These are phyloP conservation scores for Pygoscelis adeliae DNA, from an alignment of 2,113 vertebrate species.

Conservation along the genomic window DNA sequence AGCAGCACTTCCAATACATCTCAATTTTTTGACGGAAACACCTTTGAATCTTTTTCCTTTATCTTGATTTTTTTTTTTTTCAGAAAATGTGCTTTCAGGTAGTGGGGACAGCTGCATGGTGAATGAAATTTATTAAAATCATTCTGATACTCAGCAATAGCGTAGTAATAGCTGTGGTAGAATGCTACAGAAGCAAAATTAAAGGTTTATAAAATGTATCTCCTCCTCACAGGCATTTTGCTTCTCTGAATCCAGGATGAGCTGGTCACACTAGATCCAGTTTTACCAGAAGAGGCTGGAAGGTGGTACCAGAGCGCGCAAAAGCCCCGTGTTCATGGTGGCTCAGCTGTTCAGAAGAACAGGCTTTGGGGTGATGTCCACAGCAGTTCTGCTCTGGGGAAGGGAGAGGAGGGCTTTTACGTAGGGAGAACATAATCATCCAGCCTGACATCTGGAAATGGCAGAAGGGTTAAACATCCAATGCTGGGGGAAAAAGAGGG, in stretches of 20 bases:
- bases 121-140: not conserved
- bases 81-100: not conserved
- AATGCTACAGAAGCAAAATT: not conserved
- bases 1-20: not conserved
- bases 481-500: not conserved
- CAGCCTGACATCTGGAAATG: not conserved
- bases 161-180: not conserved
- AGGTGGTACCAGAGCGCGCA: not conserved
- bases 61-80: not conserved
- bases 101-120: not conserved
- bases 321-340: not conserved
- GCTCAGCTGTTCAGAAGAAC: not conserved
- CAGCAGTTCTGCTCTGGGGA: not conserved
- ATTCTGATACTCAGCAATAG: not conserved
- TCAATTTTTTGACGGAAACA: not conserved
- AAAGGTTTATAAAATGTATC: not conserved
- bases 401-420: not conserved
- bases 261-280: not conserved
- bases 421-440: not conserved
- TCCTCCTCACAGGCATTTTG: conserved; percentile 25
- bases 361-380: not conserved
- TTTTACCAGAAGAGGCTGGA: not conserved
- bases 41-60: not conserved
- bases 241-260: conserved; percentile 41
- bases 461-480: not conserved